Percentiles rank a stretch among this genome's conserved stretches.
phyloP scores from a whole-genome alignment of 2,888 invertebrate species.

The Tineola bisselliella region DNA sequence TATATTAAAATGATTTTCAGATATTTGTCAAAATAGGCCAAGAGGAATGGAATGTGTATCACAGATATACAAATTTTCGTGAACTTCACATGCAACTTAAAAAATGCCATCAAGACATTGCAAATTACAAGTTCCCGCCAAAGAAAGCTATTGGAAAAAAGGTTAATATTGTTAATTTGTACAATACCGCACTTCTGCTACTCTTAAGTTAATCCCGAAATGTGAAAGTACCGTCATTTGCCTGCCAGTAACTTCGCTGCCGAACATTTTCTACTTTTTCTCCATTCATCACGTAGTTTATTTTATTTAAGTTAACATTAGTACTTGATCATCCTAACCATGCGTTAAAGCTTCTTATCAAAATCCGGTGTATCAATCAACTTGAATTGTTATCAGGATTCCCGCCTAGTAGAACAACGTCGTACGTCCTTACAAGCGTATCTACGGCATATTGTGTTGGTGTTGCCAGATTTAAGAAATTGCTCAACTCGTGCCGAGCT shows the following conservation, averaged over 20 bases:
- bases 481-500: slow-evolving; percentile 82
- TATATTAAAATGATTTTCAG: too few relatives aligned
- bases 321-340: too few relatives aligned
- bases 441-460: slow-evolving; percentile 82
- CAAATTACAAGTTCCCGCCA: slow-evolving; percentile 90
- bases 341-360: too few relatives aligned
- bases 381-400: slow-evolving; percentile 73
- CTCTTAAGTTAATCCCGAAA: background rate
- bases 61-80: slow-evolving; percentile 93
- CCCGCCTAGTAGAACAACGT: slow-evolving; percentile 86
- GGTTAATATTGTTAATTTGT: slow-evolving; percentile 49
- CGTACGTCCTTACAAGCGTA: slow-evolving; percentile 87
- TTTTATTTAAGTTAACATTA: too few relatives aligned
- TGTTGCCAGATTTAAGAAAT: slow-evolving; percentile 80
- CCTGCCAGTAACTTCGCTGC: too few relatives aligned
- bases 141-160: slow-evolving; percentile 95
- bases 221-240: too few relatives aligned
- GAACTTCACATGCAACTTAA: slow-evolving; percentile 84
- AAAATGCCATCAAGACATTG: slow-evolving; percentile 82
- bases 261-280: too few relatives aligned
- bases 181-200: too few relatives aligned
- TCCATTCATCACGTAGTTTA: too few relatives aligned
- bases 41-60: slow-evolving; percentile 96
- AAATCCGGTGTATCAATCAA: too few relatives aligned
- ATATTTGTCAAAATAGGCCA: slow-evolving; percentile 82